Conservation (phyloP, 2,888 invertebrate species). For the Idaea biselata region DNA sequence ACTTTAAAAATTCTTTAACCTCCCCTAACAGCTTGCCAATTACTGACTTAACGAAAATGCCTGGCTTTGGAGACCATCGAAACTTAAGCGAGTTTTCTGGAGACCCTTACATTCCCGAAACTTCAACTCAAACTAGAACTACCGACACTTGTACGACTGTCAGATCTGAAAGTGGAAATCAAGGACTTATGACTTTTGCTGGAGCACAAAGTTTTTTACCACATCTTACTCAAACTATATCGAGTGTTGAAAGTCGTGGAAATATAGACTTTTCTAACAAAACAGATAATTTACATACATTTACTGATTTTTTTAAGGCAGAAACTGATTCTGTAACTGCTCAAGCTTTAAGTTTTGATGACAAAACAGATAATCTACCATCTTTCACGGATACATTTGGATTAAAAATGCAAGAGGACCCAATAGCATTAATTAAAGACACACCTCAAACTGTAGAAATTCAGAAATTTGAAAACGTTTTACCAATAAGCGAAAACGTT, state of each 20-base stretch:
- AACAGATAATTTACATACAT: not conserved
- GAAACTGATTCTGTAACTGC: not conserved
- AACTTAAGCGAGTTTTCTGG: slow-evolving; percentile 24
- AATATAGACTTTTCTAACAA: not conserved
- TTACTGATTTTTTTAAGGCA: slow-evolving; percentile 1
- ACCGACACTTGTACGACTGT: slow-evolving; percentile 35
- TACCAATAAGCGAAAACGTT: slow-evolving; percentile 10
- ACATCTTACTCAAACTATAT: not conserved
- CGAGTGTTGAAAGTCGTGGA: not conserved
- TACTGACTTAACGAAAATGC: slow-evolving; percentile 35
- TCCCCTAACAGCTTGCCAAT: slow-evolving; percentile 45
- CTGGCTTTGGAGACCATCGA: slow-evolving; percentile 62
- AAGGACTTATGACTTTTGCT: slow-evolving; percentile 3
- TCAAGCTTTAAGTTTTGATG: not conserved
- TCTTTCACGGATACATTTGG: not conserved
- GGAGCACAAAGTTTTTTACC: not conserved
- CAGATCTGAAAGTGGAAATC: slow-evolving; percentile 17
- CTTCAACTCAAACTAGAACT: slow-evolving; percentile 45
- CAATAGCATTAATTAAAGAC: slow-evolving; percentile 10
- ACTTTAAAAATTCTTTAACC: slow-evolving; percentile 56
- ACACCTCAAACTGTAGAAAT: slow-evolving; percentile 12
- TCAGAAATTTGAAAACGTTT: slow-evolving; percentile 12
- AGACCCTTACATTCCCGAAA: slow-evolving; percentile 41
- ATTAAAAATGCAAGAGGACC: not conserved
- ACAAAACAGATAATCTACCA: not conserved